A percentile compares a stretch with the other conserved stretches of the same genome.
phyloP scores from a whole-genome alignment of 1,140 invertebrate genomes.

The Papilio glaucus region DNA sequence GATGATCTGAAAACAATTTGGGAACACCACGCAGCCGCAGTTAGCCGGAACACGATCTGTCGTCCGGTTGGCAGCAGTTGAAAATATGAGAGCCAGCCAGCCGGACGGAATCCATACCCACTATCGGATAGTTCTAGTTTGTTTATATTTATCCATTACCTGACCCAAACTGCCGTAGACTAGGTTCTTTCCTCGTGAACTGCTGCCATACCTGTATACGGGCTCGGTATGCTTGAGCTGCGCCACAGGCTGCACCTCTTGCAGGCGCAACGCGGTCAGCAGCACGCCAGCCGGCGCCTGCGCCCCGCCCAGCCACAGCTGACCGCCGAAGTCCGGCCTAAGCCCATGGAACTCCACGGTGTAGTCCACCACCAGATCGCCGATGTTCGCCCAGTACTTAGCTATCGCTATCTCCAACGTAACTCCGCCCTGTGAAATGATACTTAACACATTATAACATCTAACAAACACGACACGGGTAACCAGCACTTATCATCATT shows the following conservation, averaged over 20 bases:
- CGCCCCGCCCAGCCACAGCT: conserved; percentile 86
- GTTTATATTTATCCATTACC: too few species aligned
- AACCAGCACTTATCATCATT: too few species aligned
- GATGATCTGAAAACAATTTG: too few species aligned
- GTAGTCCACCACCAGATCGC: conserved; percentile 90
- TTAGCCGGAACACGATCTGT: too few species aligned
- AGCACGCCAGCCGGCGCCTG: conserved; percentile 90
- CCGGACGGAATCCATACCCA: too few species aligned
- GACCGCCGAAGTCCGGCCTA: conserved; percentile 85
- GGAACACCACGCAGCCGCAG: too few species aligned
- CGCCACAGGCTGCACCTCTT: conserved; percentile 91
- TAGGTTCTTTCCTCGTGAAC: too few species aligned
- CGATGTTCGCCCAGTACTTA: conserved; percentile 97
- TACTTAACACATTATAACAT: not conserved
- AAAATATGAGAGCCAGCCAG: too few species aligned
- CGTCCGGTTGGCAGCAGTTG: too few species aligned
- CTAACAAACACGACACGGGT: not conserved
- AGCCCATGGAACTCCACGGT: conserved; percentile 93
- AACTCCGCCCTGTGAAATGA: conserved; percentile 85
- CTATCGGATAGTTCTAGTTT: too few species aligned
- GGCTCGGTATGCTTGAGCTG: conserved; percentile 91
- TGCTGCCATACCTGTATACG: conserved; percentile 87
- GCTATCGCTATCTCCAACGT: conserved; percentile 95
- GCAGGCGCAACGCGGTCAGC: conserved; percentile 88
- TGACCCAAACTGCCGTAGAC: too few species aligned